Base-by-base conservation (phyloP, 92 coral and sea anemone species). In the Epizoanthus stellaris region DNA sequence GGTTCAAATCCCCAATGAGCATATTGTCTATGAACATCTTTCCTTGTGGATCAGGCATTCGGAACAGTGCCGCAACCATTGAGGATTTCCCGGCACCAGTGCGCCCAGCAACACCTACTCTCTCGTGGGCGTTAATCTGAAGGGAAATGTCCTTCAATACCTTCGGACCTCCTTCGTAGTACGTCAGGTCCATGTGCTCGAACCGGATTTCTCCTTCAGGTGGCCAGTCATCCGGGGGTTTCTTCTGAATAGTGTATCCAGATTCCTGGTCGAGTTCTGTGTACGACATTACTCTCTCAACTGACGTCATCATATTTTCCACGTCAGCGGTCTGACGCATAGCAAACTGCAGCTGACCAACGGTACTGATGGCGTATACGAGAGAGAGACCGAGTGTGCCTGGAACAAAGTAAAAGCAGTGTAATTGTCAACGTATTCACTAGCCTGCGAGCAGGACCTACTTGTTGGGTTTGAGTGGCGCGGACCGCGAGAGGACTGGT, bases 1-100 rank as follows among this genome's bases (percentile, higher is more conserved):
- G 84, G 75, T 94, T 94, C 5, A 89, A 84, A 17, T 82, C 77
- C 58, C 88, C 79, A 70, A 96, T 90, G 19, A 90, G 79, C 73
- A 91, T 77, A 23, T 85, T 88, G 83, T 97, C 99, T 40, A 97
- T 93, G 68, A 82, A 81, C 40, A 97, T 91, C 17, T 91, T 76
- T 13, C 99, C 99, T 7, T 85, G 76, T 8, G 99, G 97, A 49
- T 97, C 98, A 36, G 98, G 94, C 94, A 97, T 90, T 61, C 99
- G 87, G 71, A 97, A 97, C 45, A 97, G 74, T 21, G 99, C 99
- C 63, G 98, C 79, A 5, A 95, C 95, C 73, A 97, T 83, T 11
- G 99, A 94, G 23, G 99, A 97, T 62, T 97, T 97, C 4, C 99
- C 99, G 25, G 99, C 99, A 52, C 99, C 99, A 0, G 99, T 97